These are phyloP conservation scores for Hydropotes inermis DNA, from an alignment of 2,113 vertebrate species.

Conservation along the genomic window DNA sequence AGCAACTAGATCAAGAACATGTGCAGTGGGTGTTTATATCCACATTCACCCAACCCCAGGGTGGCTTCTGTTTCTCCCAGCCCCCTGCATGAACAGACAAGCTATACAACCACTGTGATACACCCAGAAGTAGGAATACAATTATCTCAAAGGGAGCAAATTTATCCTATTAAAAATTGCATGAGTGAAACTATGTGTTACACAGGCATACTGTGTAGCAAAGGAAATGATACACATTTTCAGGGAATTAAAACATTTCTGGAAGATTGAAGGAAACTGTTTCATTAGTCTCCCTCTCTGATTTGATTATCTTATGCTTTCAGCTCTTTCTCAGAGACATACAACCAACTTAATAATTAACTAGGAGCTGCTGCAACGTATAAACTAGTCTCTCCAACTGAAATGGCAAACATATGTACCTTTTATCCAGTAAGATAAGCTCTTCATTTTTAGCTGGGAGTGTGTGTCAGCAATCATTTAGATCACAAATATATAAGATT, in stretches of 20 bases:
- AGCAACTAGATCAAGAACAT: background rate
- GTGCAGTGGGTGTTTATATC: background rate
- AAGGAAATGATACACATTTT: background rate
- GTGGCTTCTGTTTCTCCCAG: background rate
- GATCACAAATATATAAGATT: conserved; percentile 59
- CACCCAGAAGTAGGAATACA: background rate
- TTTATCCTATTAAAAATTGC: background rate
- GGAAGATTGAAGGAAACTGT: background rate
- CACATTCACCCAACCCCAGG: background rate
- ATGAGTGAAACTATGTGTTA: background rate
- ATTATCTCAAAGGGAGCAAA: background rate
- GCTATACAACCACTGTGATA: accelerated
- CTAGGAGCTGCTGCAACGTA: background rate
- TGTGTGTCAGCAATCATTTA: conserved; percentile 72
- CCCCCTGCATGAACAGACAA: background rate
- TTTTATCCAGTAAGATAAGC: conserved; percentile 13
- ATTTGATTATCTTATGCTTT: background rate
- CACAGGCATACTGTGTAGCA: background rate
- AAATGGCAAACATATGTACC: background rate
- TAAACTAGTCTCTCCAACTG: background rate
- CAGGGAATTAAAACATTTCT: background rate
- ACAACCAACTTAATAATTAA: background rate
- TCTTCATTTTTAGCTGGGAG: background rate
- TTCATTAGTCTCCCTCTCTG: background rate
- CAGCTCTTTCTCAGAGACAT: background rate